Percentiles rank a stretch among this genome's conserved stretches.
Evolutionary conservation across 2,113 vertebrate genomes (phyloP).

Genomic region (Amphiprion percula): DNA sequence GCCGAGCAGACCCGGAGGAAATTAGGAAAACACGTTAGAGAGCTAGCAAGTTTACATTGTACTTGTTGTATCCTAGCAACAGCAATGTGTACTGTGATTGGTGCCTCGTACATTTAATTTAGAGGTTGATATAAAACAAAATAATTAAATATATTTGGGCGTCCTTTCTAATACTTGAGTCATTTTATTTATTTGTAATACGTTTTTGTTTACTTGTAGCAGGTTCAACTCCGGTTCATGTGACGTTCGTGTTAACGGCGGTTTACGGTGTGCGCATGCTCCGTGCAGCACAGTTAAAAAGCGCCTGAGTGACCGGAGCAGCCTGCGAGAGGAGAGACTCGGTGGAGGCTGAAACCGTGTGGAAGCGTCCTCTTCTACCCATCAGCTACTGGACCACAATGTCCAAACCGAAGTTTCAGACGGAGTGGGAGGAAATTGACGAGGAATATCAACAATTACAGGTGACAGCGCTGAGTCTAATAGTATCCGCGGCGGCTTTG

Average conservation of each 20-base stretch:
- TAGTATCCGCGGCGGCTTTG: neutral
- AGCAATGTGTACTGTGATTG: neutral
- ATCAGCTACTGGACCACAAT: slow-evolving; percentile 61
- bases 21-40: too few species aligned
- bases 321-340: slow-evolving; percentile 14
- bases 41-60: neutral
- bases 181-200: neutral
- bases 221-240: slow-evolving; percentile 4
- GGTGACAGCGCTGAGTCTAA: slow-evolving; percentile 75
- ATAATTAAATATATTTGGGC: neutral
- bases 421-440: slow-evolving; percentile 91
- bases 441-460: slow-evolving; percentile 92
- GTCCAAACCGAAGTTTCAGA: slow-evolving; percentile 84
- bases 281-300: slow-evolving; percentile 31
- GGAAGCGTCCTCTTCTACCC: slow-evolving; percentile 4
- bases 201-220: neutral
- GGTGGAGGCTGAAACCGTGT: neutral
- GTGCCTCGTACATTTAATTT: neutral
- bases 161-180: rapidly evolving
- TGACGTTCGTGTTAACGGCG: neutral
- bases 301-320: slow-evolving; percentile 30
- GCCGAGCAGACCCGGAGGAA: too few species aligned
- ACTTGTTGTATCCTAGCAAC: slow-evolving; percentile 77
- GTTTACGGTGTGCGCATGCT: slow-evolving; percentile 61
- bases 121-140: neutral